Base-by-base conservation (phyloP, 2,888 invertebrate species). In the Drosophila macrothrix region DNA sequence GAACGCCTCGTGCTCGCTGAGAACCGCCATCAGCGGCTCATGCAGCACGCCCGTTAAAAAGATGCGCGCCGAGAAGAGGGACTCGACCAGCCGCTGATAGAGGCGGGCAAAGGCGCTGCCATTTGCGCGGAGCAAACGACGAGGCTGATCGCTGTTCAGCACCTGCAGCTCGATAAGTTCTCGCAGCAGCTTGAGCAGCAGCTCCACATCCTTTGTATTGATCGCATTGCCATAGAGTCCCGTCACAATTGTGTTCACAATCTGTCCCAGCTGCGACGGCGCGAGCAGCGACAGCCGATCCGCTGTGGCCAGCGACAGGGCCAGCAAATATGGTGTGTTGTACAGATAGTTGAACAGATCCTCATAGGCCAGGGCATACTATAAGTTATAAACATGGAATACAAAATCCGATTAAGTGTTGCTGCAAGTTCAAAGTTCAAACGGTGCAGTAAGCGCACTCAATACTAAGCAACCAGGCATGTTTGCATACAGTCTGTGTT, bases 41-140 rank as follows among this genome's bases (percentile, higher is more conserved):
- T 98, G 97, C 16, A 99, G 94, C 0, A 98, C 97, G 1, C 98
- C 97, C 4, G 98, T 97, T 29, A 99, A 95, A 94, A 99, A 99
- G 88, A 98, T 95, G 84, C 98, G 97, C 1, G 98, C 97, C 0
- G 98, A 97, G 84, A 97, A 96, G 84, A 98, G 95, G 0, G 97
- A 96, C 90, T 99, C 99, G 61, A 97, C 97, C 91, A 98, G 96
- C 62, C 97, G 96, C 52, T 96, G 96, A 94, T 98, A 99, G 52
- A 99, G 94, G 16, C 96, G 95, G 19, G 97, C 96, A 91, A 99
- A 97, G 4, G 98, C 97, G 91, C 97, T 97, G 7, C 97, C 96
- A 65, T 97, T 97, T 49, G 97, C 95, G 31, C 97, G 95, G 52
- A 99, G 94, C 80, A 98, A 94, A 88, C 97, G 94, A 77, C 96